Evolutionary conservation across 2,888 invertebrate genomes (phyloP).

Genomic region (Cataglyphis rosenhaueri): DNA sequence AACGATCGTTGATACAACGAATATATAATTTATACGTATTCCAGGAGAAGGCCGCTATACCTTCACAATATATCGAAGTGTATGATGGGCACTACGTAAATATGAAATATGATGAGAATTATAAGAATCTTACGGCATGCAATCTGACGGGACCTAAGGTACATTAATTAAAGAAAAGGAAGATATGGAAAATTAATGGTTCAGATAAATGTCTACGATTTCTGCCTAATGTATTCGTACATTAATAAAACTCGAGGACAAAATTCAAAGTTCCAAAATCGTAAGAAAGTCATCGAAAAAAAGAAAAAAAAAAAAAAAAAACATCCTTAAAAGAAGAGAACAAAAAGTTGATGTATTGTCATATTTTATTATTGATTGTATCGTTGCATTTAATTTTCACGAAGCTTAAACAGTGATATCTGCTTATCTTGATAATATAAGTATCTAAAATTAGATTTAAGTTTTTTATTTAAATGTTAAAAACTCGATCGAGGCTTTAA

Average conservation of each 20-base stretch:
- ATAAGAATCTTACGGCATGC: constrained; percentile 57
- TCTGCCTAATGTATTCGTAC: constrained; percentile 9
- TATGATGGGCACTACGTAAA: constrained; percentile 56
- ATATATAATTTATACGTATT: constrained; percentile 14
- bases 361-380: neutral
- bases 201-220: constrained; percentile 1
- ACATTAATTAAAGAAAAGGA: constrained; percentile 5
- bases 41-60: neutral
- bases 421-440: neutral
- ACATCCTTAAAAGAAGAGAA: neutral
- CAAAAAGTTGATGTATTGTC: neutral
- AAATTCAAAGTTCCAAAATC: constrained; percentile 1
- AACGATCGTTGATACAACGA: neutral
- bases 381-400: neutral
- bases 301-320: neutral
- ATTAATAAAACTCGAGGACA: neutral
- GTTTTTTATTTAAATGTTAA: neutral
- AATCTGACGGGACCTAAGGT: constrained; percentile 32
- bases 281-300: neutral
- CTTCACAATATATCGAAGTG: constrained; percentile 31
- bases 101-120: constrained; percentile 32
- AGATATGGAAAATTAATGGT: constrained; percentile 6
- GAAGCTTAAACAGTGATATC: neutral
- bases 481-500: neutral
- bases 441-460: neutral